These are phyloP conservation scores for Euwallacea similis DNA, from an alignment of 1,140 invertebrate species.

Conservation along the genomic window DNA sequence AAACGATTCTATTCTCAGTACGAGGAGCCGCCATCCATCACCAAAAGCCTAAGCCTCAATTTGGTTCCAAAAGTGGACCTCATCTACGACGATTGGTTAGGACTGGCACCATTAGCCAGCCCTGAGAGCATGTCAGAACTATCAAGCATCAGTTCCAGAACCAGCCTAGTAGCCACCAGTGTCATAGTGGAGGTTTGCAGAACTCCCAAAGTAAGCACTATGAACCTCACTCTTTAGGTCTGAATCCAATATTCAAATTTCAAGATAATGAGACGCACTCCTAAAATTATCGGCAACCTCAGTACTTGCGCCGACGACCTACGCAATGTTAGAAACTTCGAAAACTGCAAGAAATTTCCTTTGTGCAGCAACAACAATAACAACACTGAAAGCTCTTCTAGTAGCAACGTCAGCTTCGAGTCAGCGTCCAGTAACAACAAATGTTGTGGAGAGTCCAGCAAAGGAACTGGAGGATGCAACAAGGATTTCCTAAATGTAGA, in stretches of 20 bases:
- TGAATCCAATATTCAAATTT: slow-evolving; percentile 2
- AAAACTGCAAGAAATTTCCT: slow-evolving; percentile 52
- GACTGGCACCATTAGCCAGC: slow-evolving; percentile 77
- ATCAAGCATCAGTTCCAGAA: slow-evolving; percentile 65
- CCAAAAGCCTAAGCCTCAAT: slow-evolving; percentile 45
- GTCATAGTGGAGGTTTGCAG: slow-evolving; percentile 37
- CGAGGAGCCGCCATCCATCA: slow-evolving; percentile 39
- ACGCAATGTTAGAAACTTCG: slow-evolving; percentile 61
- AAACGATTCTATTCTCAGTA: slow-evolving; percentile 10
- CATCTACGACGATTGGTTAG: slow-evolving; percentile 66
- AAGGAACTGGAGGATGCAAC: slow-evolving; percentile 10
- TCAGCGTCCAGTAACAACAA: slow-evolving; percentile 54
- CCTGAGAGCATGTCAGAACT: slow-evolving; percentile 84
- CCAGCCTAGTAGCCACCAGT: slow-evolving; percentile 52
- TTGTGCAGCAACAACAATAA: slow-evolving; percentile 38
- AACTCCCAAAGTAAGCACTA: slow-evolving; percentile 37
- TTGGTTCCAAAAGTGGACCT: slow-evolving; percentile 55
- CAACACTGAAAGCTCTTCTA: slow-evolving; percentile 49
- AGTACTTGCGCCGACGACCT: slow-evolving; percentile 68
- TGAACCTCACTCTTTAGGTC: not conserved
- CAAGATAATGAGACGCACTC: slow-evolving; percentile 62
- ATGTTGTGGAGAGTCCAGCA: slow-evolving; percentile 28
- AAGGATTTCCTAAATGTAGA: slow-evolving; percentile 21
- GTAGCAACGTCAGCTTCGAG: slow-evolving; percentile 60
- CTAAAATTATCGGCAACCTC: slow-evolving; percentile 66